Conservation (phyloP, 1,140 invertebrate genomes). For the Brachionus koreanus region DNA sequence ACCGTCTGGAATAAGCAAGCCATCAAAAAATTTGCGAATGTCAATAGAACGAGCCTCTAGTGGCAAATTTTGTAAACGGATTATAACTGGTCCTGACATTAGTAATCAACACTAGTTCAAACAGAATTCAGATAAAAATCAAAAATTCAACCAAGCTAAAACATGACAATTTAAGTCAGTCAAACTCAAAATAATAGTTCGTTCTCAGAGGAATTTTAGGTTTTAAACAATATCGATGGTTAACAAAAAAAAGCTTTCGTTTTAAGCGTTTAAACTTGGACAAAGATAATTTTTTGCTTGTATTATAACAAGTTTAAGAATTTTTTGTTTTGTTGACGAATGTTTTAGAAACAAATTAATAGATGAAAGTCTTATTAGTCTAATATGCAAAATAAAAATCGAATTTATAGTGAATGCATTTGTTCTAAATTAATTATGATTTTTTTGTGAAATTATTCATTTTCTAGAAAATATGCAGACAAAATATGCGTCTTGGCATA, state of each 20-base stretch:
- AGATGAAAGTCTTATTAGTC: not conserved
- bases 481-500: no score
- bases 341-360: not conserved
- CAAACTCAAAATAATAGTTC: not conserved
- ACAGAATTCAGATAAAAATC: not conserved
- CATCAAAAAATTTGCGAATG: slow-evolving; percentile 90
- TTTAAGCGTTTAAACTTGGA: not conserved
- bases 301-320: not conserved
- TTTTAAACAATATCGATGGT: no score
- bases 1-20: slow-evolving; percentile 89
- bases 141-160: not conserved
- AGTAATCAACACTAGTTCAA: not conserved
- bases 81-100: slow-evolving; percentile 71
- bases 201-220: not conserved
- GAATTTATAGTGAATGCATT: no score
- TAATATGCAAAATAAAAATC: no score
- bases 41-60: slow-evolving; percentile 93
- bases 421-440: no score
- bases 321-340: not conserved
- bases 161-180: not conserved
- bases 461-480: no score
- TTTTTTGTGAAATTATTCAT: no score
- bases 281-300: not conserved
- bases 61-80: slow-evolving; percentile 90
- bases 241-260: no score